Conservation (phyloP, 2,113 vertebrate genomes). For the Kryptolebias marmoratus region DNA sequence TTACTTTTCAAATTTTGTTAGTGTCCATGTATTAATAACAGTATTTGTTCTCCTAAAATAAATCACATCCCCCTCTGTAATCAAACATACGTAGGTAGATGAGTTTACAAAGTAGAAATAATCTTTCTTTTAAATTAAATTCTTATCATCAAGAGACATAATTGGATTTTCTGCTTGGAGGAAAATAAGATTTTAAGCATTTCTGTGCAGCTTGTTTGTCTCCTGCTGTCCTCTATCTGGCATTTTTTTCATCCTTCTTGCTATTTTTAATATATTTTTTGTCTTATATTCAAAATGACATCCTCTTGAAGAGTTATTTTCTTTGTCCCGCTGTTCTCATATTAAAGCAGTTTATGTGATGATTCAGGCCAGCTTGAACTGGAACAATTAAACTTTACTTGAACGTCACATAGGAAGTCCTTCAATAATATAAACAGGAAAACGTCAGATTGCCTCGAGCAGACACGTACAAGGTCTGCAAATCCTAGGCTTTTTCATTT, state of each 20-base stretch:
- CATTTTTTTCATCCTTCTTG: slow-evolving; percentile 3
- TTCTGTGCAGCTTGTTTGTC: slow-evolving; percentile 13
- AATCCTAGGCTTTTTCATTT: neutral
- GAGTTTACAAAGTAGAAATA: neutral
- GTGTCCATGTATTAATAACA: too few species aligned
- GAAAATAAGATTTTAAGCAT: slow-evolving; percentile 9
- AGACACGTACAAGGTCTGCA: neutral
- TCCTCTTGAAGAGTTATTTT: neutral
- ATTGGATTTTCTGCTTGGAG: neutral
- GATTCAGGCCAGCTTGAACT: slow-evolving; percentile 22
- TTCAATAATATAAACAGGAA: slow-evolving; percentile 33
- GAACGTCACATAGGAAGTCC: slow-evolving; percentile 19
- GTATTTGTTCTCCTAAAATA: too few species aligned
- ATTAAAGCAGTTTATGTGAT: slow-evolving; percentile 25
- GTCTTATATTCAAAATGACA: neutral
- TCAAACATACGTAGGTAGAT: neutral
- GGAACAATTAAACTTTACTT: slow-evolving; percentile 25
- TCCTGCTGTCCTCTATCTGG: neutral
- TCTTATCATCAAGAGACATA: slow-evolving; percentile 12
- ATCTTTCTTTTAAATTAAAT: neutral
- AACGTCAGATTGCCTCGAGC: slow-evolving; percentile 4
- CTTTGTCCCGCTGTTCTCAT: slow-evolving; percentile 19
- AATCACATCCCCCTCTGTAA: too few species aligned
- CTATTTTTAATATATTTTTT: neutral
- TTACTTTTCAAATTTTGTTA: too few species aligned